Evolutionary conservation across 2,113 vertebrate genomes (phyloP).

Genomic region (Daphoenositta chrysoptera): DNA sequence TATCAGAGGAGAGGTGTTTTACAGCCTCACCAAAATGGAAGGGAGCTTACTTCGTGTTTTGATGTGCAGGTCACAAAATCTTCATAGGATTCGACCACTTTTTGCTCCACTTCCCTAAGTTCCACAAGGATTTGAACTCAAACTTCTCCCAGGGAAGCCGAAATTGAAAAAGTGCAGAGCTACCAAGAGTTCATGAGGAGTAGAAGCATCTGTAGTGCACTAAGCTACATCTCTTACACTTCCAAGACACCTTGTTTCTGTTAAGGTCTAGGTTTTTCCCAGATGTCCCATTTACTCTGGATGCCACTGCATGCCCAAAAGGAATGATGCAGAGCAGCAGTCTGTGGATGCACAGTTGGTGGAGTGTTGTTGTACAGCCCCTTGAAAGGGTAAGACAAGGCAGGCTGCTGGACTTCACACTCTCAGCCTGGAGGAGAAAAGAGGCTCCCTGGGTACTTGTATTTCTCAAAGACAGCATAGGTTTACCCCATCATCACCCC

Average conservation of each 20-base stretch:
- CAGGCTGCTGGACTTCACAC: background rate
- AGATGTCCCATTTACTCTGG: background rate
- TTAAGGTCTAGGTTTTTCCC: background rate
- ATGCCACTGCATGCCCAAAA: background rate
- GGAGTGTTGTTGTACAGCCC: background rate
- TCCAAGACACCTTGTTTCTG: background rate
- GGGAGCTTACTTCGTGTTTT: background rate
- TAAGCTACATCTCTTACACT: background rate
- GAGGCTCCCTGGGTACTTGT: background rate
- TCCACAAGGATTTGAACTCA: background rate
- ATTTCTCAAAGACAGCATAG: background rate
- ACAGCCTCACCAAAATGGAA: background rate
- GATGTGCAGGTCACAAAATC: background rate
- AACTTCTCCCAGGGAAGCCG: background rate
- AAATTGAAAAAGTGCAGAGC: background rate
- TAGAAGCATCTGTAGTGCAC: background rate
- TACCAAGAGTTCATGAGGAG: background rate
- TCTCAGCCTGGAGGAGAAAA: background rate
- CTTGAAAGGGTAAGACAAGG: background rate
- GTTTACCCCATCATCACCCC: background rate
- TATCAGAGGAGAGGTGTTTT: background rate
- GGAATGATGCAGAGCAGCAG: background rate
- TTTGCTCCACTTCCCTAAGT: background rate
- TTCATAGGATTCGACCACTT: background rate
- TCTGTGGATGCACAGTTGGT: background rate